Conservation (phyloP, 2,888 invertebrate species). For the Apotomis turbidana region DNA sequence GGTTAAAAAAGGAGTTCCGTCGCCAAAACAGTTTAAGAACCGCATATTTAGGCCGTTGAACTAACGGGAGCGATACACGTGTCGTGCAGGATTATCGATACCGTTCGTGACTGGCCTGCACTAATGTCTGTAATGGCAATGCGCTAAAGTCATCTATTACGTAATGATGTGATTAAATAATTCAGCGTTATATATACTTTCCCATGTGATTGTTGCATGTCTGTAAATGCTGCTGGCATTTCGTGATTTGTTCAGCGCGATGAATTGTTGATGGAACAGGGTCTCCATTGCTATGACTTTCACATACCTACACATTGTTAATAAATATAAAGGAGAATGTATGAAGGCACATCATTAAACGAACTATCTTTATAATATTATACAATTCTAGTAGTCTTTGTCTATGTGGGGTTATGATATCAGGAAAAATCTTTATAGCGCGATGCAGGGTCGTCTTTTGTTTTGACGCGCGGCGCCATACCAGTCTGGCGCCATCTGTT, state of each 20-base stretch:
- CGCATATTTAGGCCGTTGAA: slow-evolving; percentile 70
- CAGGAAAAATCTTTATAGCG: no score
- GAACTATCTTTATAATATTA: no score
- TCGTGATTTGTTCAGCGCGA: slow-evolving; percentile 30
- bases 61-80: slow-evolving; percentile 67
- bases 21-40: no score
- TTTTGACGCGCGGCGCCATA: no score
- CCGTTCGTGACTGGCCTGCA: slow-evolving; percentile 49
- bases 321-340: background rate
- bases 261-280: slow-evolving; percentile 28
- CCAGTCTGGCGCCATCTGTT: no score
- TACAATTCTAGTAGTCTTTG: no score
- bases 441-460: no score
- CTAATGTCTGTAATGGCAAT: slow-evolving; percentile 32
- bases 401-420: no score
- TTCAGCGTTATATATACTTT: slow-evolving; percentile 21
- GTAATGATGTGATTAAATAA: slow-evolving; percentile 39
- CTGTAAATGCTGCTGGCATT: slow-evolving; percentile 32
- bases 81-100: slow-evolving; percentile 45
- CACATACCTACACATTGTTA: slow-evolving; percentile 3
- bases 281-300: slow-evolving; percentile 12
- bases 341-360: background rate
- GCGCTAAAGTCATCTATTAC: slow-evolving; percentile 25
- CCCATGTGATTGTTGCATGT: slow-evolving; percentile 27
- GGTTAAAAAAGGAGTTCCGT: no score